A percentile compares a stretch with the other conserved stretches of the same genome.
Conservation (phyloP, 2,113 vertebrate genomes). For the Ctenodactylus gundi region DNA sequence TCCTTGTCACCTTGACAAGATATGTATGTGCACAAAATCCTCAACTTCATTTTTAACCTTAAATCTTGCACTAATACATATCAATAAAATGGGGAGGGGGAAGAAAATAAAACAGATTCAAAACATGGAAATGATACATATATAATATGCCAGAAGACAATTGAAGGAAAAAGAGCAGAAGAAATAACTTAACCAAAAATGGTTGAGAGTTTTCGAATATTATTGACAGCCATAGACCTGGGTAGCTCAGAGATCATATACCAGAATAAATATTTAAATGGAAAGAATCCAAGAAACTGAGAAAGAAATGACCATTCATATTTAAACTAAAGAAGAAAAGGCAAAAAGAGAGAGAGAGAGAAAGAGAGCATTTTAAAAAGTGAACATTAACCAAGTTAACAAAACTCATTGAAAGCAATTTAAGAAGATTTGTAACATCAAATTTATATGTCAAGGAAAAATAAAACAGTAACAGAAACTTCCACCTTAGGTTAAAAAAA, state of each 20-base stretch:
- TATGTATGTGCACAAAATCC: too few relatives aligned
- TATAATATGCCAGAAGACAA: neutral
- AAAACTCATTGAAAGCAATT: neutral
- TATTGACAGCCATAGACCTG: neutral
- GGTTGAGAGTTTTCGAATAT: neutral
- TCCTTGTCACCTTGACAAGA: too few relatives aligned
- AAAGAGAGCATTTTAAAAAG: neutral
- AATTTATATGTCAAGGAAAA: neutral
- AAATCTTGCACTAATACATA: too few relatives aligned
- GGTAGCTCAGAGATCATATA: neutral
- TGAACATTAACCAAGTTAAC: neutral
- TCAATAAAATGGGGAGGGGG: neutral
- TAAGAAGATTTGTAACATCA: neutral
- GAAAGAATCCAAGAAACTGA: neutral
- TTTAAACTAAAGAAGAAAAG: too few relatives aligned
- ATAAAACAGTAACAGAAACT: neutral
- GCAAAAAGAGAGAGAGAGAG: neutral
- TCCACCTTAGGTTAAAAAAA: fast-evolving
- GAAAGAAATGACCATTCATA: neutral
- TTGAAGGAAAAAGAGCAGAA: neutral
- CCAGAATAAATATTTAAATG: neutral
- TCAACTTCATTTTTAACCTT: too few relatives aligned
- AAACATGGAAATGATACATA: neutral
- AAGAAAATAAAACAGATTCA: neutral
- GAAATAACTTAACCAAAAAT: neutral